Evolutionary conservation across 2,797 vertebrate genomes (phyloP).

Genomic region (Gouania willdenowi): DNA sequence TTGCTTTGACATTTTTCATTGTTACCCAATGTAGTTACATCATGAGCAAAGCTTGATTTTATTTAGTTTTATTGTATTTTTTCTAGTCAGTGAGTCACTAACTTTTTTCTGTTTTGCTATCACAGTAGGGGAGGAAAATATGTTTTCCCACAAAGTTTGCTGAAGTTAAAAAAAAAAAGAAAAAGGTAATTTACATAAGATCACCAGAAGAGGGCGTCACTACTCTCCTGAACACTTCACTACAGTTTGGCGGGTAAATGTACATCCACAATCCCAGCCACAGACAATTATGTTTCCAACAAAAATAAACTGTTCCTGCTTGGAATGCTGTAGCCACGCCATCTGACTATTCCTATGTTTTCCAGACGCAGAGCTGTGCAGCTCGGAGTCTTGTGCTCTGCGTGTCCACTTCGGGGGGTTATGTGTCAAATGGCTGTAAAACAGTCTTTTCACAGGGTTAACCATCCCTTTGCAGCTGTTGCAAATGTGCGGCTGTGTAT

Average conservation of each 20-base stretch:
- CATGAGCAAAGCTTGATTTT: too few relatives aligned
- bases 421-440: conserved; percentile 58
- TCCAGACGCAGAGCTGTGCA: conserved; percentile 34
- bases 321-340: conserved; percentile 71
- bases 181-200: too few relatives aligned
- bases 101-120: conserved; percentile 27
- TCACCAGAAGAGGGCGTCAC: conserved; percentile 63
- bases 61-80: conserved; percentile 12
- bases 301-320: conserved; percentile 73
- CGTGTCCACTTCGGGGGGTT: conserved; percentile 35
- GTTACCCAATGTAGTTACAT: too few relatives aligned
- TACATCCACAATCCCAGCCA: conserved; percentile 68
- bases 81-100: too few relatives aligned
- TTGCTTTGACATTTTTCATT: too few relatives aligned
- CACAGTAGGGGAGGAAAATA: conserved; percentile 23
- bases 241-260: conserved; percentile 56
- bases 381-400: conserved; percentile 16
- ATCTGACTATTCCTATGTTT: conserved; percentile 56
- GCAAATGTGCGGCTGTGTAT: conserved; percentile 27
- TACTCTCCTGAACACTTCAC: conserved; percentile 21
- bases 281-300: conserved; percentile 77
- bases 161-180: too few relatives aligned
- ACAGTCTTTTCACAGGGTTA: conserved; percentile 49
- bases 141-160: conserved; percentile 9
- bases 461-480: conserved; percentile 39